Percentiles rank a stretch among this genome's conserved stretches.
Evolutionary conservation across 2,888 invertebrate species (phyloP).

Genomic region (Andrena flavipes): DNA sequence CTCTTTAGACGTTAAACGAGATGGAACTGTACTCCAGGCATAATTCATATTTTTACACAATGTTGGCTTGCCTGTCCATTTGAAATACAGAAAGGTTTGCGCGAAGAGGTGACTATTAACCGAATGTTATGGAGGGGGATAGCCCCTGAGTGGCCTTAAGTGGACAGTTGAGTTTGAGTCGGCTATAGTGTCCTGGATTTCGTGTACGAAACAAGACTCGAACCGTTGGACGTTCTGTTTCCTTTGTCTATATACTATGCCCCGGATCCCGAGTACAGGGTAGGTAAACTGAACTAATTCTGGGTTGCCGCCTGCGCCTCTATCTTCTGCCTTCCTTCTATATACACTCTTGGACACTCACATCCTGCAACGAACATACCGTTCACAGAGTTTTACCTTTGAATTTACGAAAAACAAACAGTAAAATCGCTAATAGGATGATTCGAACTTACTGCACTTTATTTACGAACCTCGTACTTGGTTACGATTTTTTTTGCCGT

Average conservation of each 20-base stretch:
- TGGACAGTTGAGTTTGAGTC: not conserved
- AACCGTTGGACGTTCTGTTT: conserved; percentile 3
- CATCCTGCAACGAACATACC: not conserved
- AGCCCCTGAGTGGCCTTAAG: not conserved
- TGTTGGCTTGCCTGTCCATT: no score
- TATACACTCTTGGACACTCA: not conserved
- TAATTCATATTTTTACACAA: no score
- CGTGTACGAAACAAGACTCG: not conserved
- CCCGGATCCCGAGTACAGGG: not conserved
- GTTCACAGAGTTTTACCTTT: not conserved
- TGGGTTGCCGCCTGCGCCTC: not conserved
- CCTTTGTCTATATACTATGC: not conserved
- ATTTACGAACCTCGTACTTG: no score
- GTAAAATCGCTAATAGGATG: not conserved
- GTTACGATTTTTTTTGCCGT: no score
- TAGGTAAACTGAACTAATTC: conserved; percentile 5
- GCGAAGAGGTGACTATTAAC: not conserved
- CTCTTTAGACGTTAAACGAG: no score
- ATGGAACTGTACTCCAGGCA: no score
- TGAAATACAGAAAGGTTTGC: not conserved
- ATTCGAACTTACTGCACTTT: not conserved
- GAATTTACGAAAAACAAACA: not conserved
- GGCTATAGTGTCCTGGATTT: not conserved
- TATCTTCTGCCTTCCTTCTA: not conserved
- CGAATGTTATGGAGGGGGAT: not conserved